Base-by-base conservation (phyloP, 2,797 vertebrate species). In the Rallus crepitans region DNA sequence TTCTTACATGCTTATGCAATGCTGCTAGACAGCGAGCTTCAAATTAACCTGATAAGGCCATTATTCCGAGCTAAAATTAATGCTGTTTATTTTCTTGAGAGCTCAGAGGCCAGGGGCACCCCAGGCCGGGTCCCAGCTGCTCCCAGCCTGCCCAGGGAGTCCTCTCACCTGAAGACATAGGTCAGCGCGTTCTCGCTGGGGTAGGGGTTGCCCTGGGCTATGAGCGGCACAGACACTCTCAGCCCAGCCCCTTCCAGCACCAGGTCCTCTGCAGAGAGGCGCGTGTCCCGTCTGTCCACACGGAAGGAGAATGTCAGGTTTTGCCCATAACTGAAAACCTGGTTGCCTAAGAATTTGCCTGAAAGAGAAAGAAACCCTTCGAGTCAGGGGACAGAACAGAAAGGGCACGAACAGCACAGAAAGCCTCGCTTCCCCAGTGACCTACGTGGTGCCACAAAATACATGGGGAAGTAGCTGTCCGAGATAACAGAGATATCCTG, bases 151-250 rank as follows among this genome's bases (percentile, higher is more conserved):
- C 37, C 57, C n/a, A 37, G 27, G 61, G 48, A 63, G n/a, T 6
- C 5, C 16, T 15, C 97, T 98, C 83, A 99, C 99, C 99, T 99
- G 98, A 99, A 99, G 83, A 99, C 97, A 11, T 98, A 99, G 20
- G 97, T 98, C 96, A 98, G 97, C 6, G 94, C 89, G 28, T 97
- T 98, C 96, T 99, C 99, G 3, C 97, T 98, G 33, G 99, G 99
- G 82, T 99, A 99, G 73, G 99, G 97, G 72, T 99, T 99, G 93
- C 99, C 99, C 98, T 99, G 99, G 28, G 99, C 99, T 11, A 99
- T 99, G 68, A 99, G 98, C 0, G 99, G 99, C 39, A 99, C 99
- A 0, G 99, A 98, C 30, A 99, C 98, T 69, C 98, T 98, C n/a
- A 99, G 96, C 25, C 97, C 98, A 1, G 98, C 98, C 14, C 99